Conservation (phyloP, 1,140 invertebrate species). For the Bactericera cockerelli region DNA sequence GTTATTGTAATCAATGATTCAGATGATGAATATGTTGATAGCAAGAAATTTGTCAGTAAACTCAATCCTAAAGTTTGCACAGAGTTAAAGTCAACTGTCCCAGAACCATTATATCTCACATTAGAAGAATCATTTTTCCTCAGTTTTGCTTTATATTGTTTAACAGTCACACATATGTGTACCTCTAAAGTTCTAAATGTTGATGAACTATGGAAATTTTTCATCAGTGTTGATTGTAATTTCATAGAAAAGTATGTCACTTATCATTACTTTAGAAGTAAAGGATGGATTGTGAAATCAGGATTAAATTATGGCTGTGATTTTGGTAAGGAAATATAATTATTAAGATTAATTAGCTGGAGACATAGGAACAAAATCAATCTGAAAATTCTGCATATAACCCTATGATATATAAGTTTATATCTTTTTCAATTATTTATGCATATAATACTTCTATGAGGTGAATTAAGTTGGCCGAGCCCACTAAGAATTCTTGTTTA, state of each 20-base stretch:
- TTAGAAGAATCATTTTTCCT: constrained; percentile 71
- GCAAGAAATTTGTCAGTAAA: neutral
- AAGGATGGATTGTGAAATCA: constrained; percentile 78
- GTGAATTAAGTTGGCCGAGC: no score
- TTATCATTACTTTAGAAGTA: constrained; percentile 73
- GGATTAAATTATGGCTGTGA: constrained; percentile 80
- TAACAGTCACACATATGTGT: constrained; percentile 43
- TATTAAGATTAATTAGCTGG: no score
- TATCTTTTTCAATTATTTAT: no score
- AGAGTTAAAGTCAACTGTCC: constrained; percentile 25
- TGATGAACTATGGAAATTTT: constrained; percentile 43
- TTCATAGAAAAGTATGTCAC: constrained; percentile 63
- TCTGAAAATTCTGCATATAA: no score
- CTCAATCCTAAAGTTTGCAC: neutral
- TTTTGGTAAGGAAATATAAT: constrained; percentile 68
- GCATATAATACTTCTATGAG: no score
- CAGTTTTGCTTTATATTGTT: constrained; percentile 50
- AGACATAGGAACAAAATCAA: no score
- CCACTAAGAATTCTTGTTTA: no score
- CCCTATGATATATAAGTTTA: no score
- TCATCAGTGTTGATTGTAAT: constrained; percentile 38
- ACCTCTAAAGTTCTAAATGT: constrained; percentile 36
- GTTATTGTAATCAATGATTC: constrained; percentile 1
- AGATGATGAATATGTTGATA: neutral
- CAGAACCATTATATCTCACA: constrained; percentile 46